These are phyloP conservation scores for Steatornis caripensis DNA, from an alignment of 2,113 vertebrate species.

Conservation along the genomic window DNA sequence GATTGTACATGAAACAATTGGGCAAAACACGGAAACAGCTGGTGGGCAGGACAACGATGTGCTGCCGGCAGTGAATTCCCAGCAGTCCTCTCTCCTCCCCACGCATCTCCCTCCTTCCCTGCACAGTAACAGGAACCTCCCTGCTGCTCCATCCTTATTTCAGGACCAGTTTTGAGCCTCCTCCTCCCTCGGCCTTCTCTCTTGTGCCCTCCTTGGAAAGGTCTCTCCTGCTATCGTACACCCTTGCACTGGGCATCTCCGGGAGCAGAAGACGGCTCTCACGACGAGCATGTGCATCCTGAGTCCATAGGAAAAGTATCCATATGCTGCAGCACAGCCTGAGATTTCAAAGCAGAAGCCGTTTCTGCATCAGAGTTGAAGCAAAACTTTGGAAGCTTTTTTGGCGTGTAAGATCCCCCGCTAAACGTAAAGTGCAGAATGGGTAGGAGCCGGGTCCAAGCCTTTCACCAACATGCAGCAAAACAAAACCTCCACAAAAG, in stretches of 20 bases:
- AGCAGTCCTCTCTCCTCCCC: neutral
- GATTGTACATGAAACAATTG: neutral
- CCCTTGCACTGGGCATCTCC: neutral
- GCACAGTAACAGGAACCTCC: neutral
- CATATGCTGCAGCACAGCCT: neutral
- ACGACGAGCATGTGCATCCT: neutral
- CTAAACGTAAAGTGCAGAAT: neutral
- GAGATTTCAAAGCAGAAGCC: neutral
- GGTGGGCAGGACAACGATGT: rapidly evolving
- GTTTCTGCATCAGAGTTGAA: neutral
- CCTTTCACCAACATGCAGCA: neutral
- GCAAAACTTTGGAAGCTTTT: neutral
- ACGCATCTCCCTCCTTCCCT: neutral
- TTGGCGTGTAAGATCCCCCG: neutral
- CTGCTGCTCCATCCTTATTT: neutral
- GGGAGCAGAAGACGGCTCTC: neutral
- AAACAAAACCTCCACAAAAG: neutral
- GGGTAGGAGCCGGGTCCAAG: neutral
- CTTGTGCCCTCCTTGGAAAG: neutral
- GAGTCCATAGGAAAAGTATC: neutral
- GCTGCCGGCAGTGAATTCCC: neutral
- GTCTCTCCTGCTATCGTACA: neutral
- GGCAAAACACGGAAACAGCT: neutral
- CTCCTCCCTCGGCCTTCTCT: neutral
- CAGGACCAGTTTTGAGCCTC: neutral